phyloP scores from a whole-genome alignment of 2,797 vertebrate genomes.

The Enteromius afrohamiltoni region DNA sequence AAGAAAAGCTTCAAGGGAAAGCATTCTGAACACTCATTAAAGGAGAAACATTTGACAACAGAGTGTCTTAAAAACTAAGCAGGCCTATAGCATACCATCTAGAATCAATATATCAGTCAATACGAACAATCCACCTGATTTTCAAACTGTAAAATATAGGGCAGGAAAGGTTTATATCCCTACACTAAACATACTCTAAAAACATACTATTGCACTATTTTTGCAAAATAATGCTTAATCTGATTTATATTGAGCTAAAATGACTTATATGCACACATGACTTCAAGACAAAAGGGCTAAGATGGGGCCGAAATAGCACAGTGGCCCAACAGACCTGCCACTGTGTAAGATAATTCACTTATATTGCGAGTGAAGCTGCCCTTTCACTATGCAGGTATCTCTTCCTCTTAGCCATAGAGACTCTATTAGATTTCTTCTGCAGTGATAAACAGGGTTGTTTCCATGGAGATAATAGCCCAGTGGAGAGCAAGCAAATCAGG shows the following conservation, averaged over 20 bases:
- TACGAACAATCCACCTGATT: background rate
- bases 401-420: background rate
- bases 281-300: background rate
- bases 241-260: background rate
- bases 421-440: conserved; percentile 28
- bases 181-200: background rate
- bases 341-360: conserved; percentile 9
- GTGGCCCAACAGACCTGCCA: background rate
- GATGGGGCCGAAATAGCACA: background rate
- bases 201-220: background rate
- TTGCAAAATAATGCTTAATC: background rate
- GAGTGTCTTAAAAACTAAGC: background rate
- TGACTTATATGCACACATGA: background rate
- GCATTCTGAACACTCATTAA: background rate
- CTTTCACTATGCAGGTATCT: background rate
- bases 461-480: conserved; percentile 36
- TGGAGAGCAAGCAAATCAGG: conserved; percentile 28
- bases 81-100: background rate
- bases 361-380: background rate
- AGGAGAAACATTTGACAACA: background rate
- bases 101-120: background rate
- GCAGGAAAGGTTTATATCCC: background rate
- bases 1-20: background rate
- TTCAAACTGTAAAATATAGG: background rate
- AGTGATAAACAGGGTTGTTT: conserved; percentile 40